These are phyloP conservation scores for Alviniconcha marisindica DNA, from an alignment of 1,140 invertebrate species.

Conservation along the genomic window DNA sequence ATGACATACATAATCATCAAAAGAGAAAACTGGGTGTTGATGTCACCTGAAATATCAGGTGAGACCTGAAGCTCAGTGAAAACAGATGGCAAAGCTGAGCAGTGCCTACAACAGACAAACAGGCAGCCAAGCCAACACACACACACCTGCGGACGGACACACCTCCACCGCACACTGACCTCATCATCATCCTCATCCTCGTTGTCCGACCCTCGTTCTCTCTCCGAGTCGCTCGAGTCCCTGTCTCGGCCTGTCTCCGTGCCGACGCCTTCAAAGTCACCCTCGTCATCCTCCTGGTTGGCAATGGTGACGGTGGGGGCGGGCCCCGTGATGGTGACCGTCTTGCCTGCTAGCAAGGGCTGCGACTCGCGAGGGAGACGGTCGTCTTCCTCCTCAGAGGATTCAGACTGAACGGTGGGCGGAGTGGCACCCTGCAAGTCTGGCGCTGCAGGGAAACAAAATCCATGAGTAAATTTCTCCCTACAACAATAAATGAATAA, in stretches of 20 bases:
- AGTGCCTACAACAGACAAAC: too few relatives aligned
- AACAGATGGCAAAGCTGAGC: too few relatives aligned
- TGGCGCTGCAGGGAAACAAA: conserved; percentile 55
- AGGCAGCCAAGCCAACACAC: too few relatives aligned
- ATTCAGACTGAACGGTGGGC: conserved; percentile 47
- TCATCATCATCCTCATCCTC: conserved; percentile 55
- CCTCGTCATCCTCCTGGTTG: conserved; percentile 46
- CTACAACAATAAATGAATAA: neutral
- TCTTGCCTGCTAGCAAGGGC: conserved; percentile 61
- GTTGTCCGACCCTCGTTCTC: conserved; percentile 39
- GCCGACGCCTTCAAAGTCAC: conserved; percentile 44
- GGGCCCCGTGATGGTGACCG: conserved; percentile 54
- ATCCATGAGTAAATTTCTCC: neutral
- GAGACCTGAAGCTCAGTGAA: too few relatives aligned
- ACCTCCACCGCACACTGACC: too few relatives aligned
- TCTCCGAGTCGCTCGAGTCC: conserved; percentile 34
- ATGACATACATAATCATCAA: too few relatives aligned
- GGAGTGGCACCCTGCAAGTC: conserved; percentile 63
- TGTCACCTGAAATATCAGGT: too few relatives aligned
- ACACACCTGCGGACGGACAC: neutral
- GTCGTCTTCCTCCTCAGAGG: conserved; percentile 56
- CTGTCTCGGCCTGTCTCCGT: neutral
- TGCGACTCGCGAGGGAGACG: conserved; percentile 63
- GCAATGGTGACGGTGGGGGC: conserved; percentile 40
- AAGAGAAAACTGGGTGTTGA: too few relatives aligned